Evolutionary conservation across 1,140 invertebrate species (phyloP).

Genomic region (Drosophila grimshawi): DNA sequence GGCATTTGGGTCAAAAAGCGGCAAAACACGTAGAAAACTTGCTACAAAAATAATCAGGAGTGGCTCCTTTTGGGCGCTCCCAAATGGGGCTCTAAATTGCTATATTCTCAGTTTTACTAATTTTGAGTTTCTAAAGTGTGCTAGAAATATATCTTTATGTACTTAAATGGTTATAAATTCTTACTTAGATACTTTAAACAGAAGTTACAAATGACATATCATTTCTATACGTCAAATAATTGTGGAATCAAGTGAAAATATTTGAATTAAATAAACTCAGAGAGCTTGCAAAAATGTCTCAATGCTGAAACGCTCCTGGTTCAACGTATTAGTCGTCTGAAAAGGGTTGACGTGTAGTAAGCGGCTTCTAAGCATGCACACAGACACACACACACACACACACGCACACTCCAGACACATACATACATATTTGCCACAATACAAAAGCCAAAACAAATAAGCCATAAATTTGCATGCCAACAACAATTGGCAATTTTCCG

Average conservation of each 20-base stretch:
- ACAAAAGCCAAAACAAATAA: slow-evolving; percentile 66
- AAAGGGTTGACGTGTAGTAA: slow-evolving; percentile 57
- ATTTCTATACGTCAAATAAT: no score
- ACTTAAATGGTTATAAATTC: background rate
- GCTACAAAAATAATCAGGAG: slow-evolving; percentile 26
- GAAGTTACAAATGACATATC: background rate
- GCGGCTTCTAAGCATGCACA: slow-evolving; percentile 25
- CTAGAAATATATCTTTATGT: background rate
- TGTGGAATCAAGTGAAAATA: no score
- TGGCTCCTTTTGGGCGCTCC: background rate
- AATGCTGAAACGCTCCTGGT: slow-evolving; percentile 27
- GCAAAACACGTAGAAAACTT: slow-evolving; percentile 21
- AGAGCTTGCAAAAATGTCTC: background rate
- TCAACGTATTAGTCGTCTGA: slow-evolving; percentile 42
- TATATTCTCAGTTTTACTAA: background rate
- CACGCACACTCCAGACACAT: background rate
- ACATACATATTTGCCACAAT: slow-evolving; percentile 21
- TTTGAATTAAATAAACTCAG: no score
- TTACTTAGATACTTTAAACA: background rate
- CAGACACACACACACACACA: slow-evolving; percentile 5
- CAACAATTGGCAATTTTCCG: slow-evolving; percentile 77
- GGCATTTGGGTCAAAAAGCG: slow-evolving; percentile 43
- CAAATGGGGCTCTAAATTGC: background rate
- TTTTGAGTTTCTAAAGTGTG: no score
- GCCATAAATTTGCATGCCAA: slow-evolving; percentile 81